phyloP scores from a whole-genome alignment of 1,140 invertebrate genomes.

The Anadara kagoshimensis region DNA sequence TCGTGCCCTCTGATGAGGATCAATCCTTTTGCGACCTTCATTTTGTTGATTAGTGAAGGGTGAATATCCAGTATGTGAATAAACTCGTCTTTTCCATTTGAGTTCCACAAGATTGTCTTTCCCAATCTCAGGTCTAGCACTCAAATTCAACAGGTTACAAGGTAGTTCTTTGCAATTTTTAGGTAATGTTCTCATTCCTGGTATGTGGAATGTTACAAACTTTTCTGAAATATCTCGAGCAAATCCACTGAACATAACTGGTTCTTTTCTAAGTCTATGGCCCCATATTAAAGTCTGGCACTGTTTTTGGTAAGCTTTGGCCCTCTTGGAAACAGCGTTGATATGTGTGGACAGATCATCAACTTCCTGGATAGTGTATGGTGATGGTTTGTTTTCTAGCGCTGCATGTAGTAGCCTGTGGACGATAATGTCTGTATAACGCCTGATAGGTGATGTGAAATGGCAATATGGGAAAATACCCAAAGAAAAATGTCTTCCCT shows the following conservation, averaged over 20 bases:
- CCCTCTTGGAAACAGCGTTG: conserved; percentile 26
- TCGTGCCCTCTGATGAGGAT: conserved; percentile 31
- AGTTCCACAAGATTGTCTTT: conserved; percentile 23
- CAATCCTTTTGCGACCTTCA: conserved; percentile 19
- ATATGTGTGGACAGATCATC: conserved; percentile 35
- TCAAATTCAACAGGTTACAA: conserved; percentile 32
- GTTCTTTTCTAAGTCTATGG: conserved; percentile 32
- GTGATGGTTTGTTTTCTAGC: conserved; percentile 4
- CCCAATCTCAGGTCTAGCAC: conserved; percentile 22
- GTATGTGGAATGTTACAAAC: conserved; percentile 21
- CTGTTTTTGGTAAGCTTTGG: conserved; percentile 36
- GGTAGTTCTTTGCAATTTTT: conserved; percentile 12
- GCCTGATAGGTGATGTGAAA: conserved; percentile 42
- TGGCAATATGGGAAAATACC: conserved; percentile 38
- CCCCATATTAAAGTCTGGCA: conserved; percentile 35
- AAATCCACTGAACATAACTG: conserved; percentile 31
- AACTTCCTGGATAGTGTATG: conserved; percentile 36
- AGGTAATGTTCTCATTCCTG: conserved; percentile 24
- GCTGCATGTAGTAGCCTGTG: conserved; percentile 40
- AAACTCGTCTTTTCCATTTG: conserved; percentile 19
- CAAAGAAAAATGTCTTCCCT: conserved; percentile 36
- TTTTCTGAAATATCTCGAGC: conserved; percentile 33
- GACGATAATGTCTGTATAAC: conserved; percentile 37
- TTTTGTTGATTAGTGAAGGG: not conserved
- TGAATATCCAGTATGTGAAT: conserved; percentile 13